Conservation (phyloP, 2,113 vertebrate species). For the Eulemur rufifrons region DNA sequence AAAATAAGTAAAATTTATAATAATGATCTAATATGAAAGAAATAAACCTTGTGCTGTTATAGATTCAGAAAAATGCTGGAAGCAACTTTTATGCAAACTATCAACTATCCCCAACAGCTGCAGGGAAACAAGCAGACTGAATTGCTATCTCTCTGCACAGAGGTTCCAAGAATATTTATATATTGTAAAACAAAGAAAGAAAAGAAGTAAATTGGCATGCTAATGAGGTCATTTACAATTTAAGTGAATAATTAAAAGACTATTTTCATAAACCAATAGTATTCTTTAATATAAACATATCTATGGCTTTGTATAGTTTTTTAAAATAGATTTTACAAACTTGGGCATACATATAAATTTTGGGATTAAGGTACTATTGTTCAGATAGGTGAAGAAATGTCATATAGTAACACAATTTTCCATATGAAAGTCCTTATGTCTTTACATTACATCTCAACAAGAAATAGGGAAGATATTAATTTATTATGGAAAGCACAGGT, state of each 20-base stretch:
- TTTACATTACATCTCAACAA: neutral
- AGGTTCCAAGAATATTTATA: neutral
- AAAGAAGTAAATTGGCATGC: neutral
- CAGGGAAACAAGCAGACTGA: neutral
- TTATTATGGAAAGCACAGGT: neutral
- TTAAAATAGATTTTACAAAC: constrained; percentile 3
- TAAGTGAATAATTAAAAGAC: neutral
- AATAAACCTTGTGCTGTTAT: neutral
- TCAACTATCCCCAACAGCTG: neutral
- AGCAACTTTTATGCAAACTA: neutral
- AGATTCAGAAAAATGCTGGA: neutral
- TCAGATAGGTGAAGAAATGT: neutral
- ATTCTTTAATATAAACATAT: neutral
- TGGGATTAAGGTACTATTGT: neutral
- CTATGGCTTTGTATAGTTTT: neutral
- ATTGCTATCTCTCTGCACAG: neutral
- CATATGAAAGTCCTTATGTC: neutral
- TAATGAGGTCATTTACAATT: neutral
- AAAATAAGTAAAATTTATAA: neutral
- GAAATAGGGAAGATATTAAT: neutral
- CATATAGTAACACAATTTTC: neutral
- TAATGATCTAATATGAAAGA: neutral
- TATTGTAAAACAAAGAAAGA: neutral
- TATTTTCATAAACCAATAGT: neutral
- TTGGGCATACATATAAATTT: neutral